Base-by-base conservation (phyloP, 2,888 invertebrate species). In the Nipponacmea schrenckii region DNA sequence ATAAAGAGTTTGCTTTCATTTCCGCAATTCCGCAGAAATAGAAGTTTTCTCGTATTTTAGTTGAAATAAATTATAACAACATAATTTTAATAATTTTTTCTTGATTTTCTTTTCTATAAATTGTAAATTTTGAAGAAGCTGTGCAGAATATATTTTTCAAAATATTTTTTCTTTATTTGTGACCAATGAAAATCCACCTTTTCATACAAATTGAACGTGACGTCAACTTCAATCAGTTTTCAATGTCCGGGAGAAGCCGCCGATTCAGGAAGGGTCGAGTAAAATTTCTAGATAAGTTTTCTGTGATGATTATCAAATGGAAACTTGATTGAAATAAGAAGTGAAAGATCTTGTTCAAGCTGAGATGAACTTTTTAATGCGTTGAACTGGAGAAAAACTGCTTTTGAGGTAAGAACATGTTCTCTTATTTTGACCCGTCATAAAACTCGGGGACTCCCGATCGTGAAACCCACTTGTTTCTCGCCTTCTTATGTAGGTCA, bases 361-460 rank as follows among this genome's bases (percentile, higher is more conserved):
- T 39, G 8, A 5, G 7, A 39, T 39, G 39, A 39, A 39, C 39
- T 39, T 39, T 39, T 39, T 39, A 10, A 8, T 39, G 10, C 10
- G 14, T 10, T 56, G 56, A 56, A 14, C 7, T 24, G 10, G 4
- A 24, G 20, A 24, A 12, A 24, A 20, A 10, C 14, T 56, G 20
- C 20, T 24, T 56, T 56, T 56, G 56, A 56, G 56, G 56, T 56
- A 56, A 56, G 56, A 56, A 56, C 39, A 39, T 8, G 39, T 24
- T 56, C 20, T 24, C 20, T 56, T 56, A 56, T 24, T 20, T 56
- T 56, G 56, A 56, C 56, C 56, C 56, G 56, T 56, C 20, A 56
- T 56, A 20, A 56, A 56, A 56, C 50, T 39, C 56, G 56, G 56
- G 56, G 56, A 56, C 56, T 56, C 56, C 56, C 56, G 56, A 56